Evolutionary conservation across 2,113 vertebrate genomes (phyloP).

Genomic region (Lontra canadensis): DNA sequence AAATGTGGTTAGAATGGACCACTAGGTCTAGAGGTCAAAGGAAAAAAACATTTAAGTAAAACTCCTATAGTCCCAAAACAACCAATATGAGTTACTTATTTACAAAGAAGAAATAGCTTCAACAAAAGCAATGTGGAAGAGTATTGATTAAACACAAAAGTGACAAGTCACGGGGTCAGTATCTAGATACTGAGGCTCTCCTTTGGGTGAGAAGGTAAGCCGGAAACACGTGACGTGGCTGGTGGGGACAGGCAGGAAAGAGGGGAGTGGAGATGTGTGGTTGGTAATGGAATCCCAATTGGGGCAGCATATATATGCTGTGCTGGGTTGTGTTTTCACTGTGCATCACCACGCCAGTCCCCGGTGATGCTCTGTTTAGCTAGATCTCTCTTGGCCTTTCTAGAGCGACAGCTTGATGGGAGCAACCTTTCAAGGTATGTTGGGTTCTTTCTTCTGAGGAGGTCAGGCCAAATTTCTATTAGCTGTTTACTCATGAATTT

Average conservation of each 20-base stretch:
- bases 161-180: neutral
- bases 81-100: neutral
- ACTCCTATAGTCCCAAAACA: neutral
- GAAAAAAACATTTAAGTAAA: neutral
- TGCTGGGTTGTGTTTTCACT: neutral
- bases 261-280: neutral
- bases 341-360: neutral
- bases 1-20: neutral
- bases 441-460: constrained; percentile 18
- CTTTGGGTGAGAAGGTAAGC: neutral
- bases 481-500: neutral
- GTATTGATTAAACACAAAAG: neutral
- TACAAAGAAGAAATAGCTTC: neutral
- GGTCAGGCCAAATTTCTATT: neutral
- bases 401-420: neutral
- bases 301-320: fast-evolving
- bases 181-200: neutral
- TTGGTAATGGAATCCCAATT: neutral
- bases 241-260: neutral
- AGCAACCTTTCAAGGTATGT: neutral
- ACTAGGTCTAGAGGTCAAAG: neutral
- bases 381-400: neutral
- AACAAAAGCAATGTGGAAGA: neutral
- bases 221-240: neutral
- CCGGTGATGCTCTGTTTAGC: neutral